Evolutionary conservation across 2,888 invertebrate genomes (phyloP), one percentile per base, ranked within the genome.

Genomic region (Anarsia innoxiella): DNA sequence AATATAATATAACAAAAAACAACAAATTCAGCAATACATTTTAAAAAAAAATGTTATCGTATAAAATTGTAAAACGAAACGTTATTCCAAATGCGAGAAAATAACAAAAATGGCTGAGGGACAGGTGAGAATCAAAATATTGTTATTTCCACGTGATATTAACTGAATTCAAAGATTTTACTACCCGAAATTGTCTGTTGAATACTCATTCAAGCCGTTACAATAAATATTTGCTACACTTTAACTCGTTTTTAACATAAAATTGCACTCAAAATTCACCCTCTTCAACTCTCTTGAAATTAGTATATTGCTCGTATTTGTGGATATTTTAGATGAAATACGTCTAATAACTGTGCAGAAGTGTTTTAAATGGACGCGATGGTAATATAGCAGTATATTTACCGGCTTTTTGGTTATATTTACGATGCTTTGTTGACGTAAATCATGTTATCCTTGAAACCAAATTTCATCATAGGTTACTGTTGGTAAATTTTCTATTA

Each of bases 81-180:
- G 73, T 68, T 58, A 71, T 62, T 69, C 63, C 77, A 75, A 79
- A 79, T 83, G 79, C 73, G 58, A 70, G 77, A 80, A 76, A 82
- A 82, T 79, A 84, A 85, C 82, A 83, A 90, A 90, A 88, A 91
- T 91, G 91, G 90, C 90, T 88, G 91, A 90, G 82, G 90, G 90
- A 88, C 90, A 90, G 90, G 91, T 91, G 88, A 88, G 89, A 79
- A 84, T 58, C 79, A 82, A 75, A 84, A 84, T 79, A 76, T 68
- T 73, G 62, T 56, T 53, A 59, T 70, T 71, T 69, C 51, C 60
- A 49, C 39, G 37, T 37, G 53, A 67, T 70, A 66, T 71, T 78
- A 71, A 71, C 70, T 71, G 66, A 72, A 73, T 71, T 70, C 53
- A 1, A n/a, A n/a, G n/a, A n/a, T n/a, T n/a, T n/a, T n/a, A n/a